Percentiles rank a stretch among this genome's conserved stretches.
These are phyloP conservation scores for Gymnobelideus leadbeateri DNA, from an alignment of 2,113 vertebrate species.

Conservation along the genomic window DNA sequence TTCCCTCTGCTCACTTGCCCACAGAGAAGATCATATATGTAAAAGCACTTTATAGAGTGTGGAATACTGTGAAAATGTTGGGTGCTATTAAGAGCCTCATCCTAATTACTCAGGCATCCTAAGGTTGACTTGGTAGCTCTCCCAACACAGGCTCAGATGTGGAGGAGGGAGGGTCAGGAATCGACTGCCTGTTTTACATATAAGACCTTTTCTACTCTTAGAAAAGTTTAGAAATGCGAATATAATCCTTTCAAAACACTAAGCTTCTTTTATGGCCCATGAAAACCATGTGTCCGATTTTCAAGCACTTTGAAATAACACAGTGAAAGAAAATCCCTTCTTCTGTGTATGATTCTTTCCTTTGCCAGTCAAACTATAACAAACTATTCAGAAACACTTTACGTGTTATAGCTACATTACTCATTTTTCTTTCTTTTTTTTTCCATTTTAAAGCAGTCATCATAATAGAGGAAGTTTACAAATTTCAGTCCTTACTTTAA, in stretches of 20 bases:
- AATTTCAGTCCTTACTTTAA: neutral
- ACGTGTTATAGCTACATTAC: neutral
- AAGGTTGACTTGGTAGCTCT: neutral
- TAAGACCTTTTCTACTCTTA: neutral
- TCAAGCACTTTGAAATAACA: neutral
- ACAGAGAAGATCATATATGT: neutral
- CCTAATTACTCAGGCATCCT: neutral
- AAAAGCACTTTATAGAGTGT: neutral
- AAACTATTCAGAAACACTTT: constrained; percentile 11
- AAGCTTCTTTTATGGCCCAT: neutral
- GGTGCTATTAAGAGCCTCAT: neutral
- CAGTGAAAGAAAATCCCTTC: neutral
- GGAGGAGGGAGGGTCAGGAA: neutral
- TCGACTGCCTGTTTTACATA: neutral
- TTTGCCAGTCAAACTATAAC: neutral
- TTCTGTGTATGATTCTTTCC: constrained; percentile 12
- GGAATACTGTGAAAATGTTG: neutral
- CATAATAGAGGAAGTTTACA: constrained; percentile 40
- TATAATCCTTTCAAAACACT: neutral
- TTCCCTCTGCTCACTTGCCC: neutral
- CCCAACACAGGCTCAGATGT: neutral
- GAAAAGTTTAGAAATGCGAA: neutral
- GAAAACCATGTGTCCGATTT: neutral
- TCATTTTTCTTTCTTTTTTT: neutral
- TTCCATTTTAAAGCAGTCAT: constrained; percentile 22